Conservation (phyloP, 2,888 invertebrate genomes). For the Agonopterix subpropinquella region DNA sequence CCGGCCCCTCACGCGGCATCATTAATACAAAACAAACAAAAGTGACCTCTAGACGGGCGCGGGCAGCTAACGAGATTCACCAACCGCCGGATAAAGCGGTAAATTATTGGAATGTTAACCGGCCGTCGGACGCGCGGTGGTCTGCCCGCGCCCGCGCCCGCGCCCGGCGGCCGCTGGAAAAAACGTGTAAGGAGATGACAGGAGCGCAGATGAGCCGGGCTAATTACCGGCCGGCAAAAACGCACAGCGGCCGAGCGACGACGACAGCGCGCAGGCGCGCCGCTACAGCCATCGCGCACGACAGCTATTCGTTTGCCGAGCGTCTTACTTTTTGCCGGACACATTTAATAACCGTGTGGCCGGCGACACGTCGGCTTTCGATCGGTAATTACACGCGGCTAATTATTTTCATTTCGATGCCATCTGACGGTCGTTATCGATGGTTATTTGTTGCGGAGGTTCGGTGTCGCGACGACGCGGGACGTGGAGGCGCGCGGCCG, state of each 20-base stretch:
- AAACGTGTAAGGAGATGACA: constrained; percentile 71
- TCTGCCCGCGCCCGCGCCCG: constrained; percentile 43
- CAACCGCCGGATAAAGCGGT: constrained; percentile 71
- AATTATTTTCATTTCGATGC: constrained; percentile 45
- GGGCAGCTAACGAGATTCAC: constrained; percentile 71
- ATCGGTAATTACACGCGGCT: constrained; percentile 53
- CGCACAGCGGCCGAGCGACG: constrained; percentile 15
- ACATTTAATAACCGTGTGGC: constrained; percentile 43
- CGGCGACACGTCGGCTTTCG: constrained; percentile 34
- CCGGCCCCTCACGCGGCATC: constrained; percentile 61
- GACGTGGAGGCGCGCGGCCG: constrained; percentile 5
- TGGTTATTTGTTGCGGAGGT: constrained; percentile 37
- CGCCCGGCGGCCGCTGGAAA: constrained; percentile 27
- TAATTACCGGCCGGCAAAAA: constrained; percentile 63
- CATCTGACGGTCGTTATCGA: constrained; percentile 45
- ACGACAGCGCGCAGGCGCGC: constrained; percentile 43
- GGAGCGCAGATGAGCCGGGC: constrained; percentile 57
- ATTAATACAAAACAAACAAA: constrained; percentile 74
- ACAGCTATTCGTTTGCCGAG: constrained; percentile 48
- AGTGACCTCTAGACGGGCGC: constrained; percentile 68
- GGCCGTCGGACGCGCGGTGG: constrained; percentile 55
- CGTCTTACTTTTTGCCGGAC: constrained; percentile 39
- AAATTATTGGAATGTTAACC: constrained; percentile 68
- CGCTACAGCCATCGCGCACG: constrained; percentile 46
- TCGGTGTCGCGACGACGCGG: constrained; percentile 10